Base-by-base conservation (phyloP, 2,113 vertebrate species). In the Phalacrocorax brasilianus region DNA sequence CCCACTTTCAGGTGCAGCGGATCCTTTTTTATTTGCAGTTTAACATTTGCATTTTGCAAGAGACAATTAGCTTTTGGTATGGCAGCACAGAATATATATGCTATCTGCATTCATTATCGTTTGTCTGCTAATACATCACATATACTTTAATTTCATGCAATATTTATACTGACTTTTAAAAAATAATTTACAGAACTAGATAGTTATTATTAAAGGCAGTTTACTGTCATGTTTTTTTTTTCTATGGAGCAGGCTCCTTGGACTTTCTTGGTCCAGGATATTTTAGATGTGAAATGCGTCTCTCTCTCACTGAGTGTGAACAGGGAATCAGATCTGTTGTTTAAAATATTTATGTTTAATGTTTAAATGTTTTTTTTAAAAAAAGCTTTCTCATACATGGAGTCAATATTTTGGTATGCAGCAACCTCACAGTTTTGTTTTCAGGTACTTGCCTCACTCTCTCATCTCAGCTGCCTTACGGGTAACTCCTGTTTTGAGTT, bases 381-480 rank as follows among this genome's bases (percentile, higher is more conserved):
- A 38, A 38, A 38, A 38, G 23, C 11, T 52, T 66, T 73, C 71
- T 75, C 38, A 24, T 1, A 3, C 20, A 10, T 11, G 32, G 42
- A 67, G 18, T n/a, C 72, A 40, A 2, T 80, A 35, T 72, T 82
- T 52, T 14, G 15, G 23, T 17, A 26, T 6, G 45, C 85, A 83
- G 45, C 23, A 58, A 3, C 20, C 45, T 47, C 42, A 44, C 12
- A 8, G 38, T 6, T 79, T 63, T 50, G 47, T 32, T 59, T 45
- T 72, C 9, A 49, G 75, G 77, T 18, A 32, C 35, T 53, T 11
- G 3, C 22, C 10, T 17, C 38, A 4, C 42, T 35, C 44, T 40
- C 44, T 83, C 52, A 27, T 44, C 79, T 61, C 2, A 0, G 30
- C 30, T 50, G 77, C 0, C 0, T 14, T 35, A 21, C 2, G n/a